Evolutionary conservation across 2,888 invertebrate species (phyloP).

Genomic region (Hesperia comma): DNA sequence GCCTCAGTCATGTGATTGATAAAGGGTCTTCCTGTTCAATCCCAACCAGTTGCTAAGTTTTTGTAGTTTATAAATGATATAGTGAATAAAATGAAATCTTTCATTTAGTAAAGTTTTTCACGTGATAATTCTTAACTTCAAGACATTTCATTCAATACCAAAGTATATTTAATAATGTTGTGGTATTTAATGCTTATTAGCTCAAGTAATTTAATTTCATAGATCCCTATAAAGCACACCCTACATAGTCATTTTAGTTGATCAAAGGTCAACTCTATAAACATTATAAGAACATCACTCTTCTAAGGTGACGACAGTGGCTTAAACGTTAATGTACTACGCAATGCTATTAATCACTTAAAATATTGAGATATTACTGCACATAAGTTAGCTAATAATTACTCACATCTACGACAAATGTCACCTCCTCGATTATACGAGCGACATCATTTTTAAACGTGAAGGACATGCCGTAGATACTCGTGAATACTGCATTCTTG

Average conservation of each 20-base stretch:
- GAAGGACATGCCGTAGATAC: background rate
- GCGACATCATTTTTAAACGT: slow-evolving; percentile 11
- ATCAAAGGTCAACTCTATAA: slow-evolving; percentile 26
- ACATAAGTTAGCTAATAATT: slow-evolving; percentile 1
- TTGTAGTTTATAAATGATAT: background rate
- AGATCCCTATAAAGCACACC: slow-evolving; percentile 9
- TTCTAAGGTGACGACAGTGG: slow-evolving; percentile 2
- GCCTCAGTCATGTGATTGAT: slow-evolving; percentile 65
- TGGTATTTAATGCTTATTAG: too few species aligned
- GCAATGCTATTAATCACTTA: background rate
- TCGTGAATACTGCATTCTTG: background rate
- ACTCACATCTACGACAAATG: background rate
- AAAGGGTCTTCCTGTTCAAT: slow-evolving; percentile 38
- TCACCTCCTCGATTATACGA: background rate
- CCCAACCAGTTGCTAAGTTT: slow-evolving; percentile 14
- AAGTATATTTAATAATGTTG: slow-evolving; percentile 33
- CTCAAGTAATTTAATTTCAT: background rate
- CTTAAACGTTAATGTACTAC: background rate
- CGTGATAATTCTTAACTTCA: too few species aligned
- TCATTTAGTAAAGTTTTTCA: too few species aligned
- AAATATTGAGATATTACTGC: background rate
- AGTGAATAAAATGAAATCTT: background rate
- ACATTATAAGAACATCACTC: background rate
- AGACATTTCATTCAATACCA: background rate
- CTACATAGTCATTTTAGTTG: slow-evolving; percentile 3